phyloP scores from a whole-genome alignment of 2,113 vertebrate genomes.

The Brienomyrus longianalis region DNA sequence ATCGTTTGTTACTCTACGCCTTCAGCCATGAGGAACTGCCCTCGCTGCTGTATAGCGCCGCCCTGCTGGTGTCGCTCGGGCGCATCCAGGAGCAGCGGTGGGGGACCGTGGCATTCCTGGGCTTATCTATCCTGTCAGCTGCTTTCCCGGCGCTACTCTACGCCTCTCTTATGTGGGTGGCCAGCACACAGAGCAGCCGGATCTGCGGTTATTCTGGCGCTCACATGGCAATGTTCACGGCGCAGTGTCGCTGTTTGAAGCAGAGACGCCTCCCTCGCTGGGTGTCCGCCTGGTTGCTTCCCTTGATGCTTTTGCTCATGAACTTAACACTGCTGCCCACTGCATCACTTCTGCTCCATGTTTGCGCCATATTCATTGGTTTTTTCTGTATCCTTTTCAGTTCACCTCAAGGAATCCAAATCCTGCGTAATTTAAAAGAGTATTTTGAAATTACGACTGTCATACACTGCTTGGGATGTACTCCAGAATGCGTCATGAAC shows the following conservation, averaged over 20 bases:
- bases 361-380: constrained; percentile 71
- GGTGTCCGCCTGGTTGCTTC: constrained; percentile 55
- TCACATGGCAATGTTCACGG: constrained; percentile 68
- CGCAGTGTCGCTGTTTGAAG: constrained; percentile 53
- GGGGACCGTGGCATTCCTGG: constrained; percentile 67
- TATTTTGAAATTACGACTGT: background rate
- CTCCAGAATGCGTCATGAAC: background rate
- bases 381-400: constrained; percentile 77
- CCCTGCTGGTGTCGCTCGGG: constrained; percentile 58
- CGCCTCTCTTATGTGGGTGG: constrained; percentile 59
- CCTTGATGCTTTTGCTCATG: constrained; percentile 64
- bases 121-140: constrained; percentile 57
- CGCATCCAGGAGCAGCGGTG: constrained; percentile 64
- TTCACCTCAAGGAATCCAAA: background rate
- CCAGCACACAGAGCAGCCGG: constrained; percentile 48
- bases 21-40: constrained; percentile 63
- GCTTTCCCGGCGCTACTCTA: constrained; percentile 60
- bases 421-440: background rate
- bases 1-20: constrained; percentile 67
- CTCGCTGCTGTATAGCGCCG: constrained; percentile 61
- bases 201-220: constrained; percentile 68
- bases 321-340: constrained; percentile 56
- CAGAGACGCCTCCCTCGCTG: constrained; percentile 45
- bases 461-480: background rate
- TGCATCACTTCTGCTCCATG: constrained; percentile 65